These are phyloP conservation scores for Siniperca obscura DNA, from an alignment of 2,797 vertebrate species.

Conservation along the genomic window DNA sequence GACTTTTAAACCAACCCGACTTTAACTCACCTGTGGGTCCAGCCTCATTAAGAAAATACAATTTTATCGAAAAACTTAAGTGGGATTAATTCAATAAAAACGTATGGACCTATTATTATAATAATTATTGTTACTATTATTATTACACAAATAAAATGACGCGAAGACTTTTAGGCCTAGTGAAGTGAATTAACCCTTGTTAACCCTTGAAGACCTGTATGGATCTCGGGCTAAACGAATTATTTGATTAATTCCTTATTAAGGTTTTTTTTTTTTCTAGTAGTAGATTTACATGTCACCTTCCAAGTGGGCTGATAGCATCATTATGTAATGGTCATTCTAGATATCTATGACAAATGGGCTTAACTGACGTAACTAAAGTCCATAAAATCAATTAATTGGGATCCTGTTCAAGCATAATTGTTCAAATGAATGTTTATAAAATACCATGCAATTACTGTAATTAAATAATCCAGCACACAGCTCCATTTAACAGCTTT, in stretches of 20 bases:
- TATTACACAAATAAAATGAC: neutral
- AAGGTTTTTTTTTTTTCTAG: neutral
- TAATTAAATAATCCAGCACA: slow-evolving; percentile 78
- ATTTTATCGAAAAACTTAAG: neutral
- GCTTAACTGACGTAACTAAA: slow-evolving; percentile 51
- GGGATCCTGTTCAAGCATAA: slow-evolving; percentile 54
- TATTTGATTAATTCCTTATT: neutral
- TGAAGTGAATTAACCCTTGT: neutral
- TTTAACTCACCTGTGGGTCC: slow-evolving; percentile 42
- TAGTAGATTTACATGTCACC: neutral
- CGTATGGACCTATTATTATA: neutral
- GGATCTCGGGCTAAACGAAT: neutral
- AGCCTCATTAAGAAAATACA: neutral
- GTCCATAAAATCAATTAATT: slow-evolving; percentile 61
- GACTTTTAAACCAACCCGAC: neutral
- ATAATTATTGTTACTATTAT: slow-evolving; percentile 10
- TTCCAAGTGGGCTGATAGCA: neutral
- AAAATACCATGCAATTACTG: slow-evolving; percentile 71
- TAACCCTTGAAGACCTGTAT: neutral
- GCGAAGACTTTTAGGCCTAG: no score
- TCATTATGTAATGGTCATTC: slow-evolving; percentile 15
- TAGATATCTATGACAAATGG: slow-evolving; percentile 52
- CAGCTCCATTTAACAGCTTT: slow-evolving; percentile 50
- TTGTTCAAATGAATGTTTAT: slow-evolving; percentile 67
- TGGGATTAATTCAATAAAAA: neutral